Base-by-base conservation (phyloP, 1,140 invertebrate species). In the Drosophila dunni region DNA sequence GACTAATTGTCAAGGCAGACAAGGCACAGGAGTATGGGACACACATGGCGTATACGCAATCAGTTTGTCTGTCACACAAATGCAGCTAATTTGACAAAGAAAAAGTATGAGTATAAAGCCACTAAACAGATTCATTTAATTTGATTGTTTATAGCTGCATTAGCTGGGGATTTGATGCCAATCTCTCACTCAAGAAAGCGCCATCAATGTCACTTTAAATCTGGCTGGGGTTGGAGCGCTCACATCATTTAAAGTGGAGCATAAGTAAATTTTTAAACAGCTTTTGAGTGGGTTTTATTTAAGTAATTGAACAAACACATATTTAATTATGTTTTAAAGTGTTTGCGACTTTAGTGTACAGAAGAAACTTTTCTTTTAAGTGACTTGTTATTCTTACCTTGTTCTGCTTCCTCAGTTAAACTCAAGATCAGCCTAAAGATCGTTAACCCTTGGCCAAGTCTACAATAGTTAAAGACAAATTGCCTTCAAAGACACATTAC, bases 1-100 rank as follows among this genome's bases (percentile, higher is more conserved):
- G 84, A 89, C 81, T 89, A 89, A 89, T 89, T 89, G 84, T 89
- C 84, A 89, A 84, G 73, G 62, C 74, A 70, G 78, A 89, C 65
- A 75, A 54, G 76, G 11, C 24, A 71, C 71, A 77, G 8, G 40
- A 73, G 62, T 48, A 11, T 45, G 51, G 42, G 56, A 29, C 29
- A 24, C 42, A 79, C 44, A 24, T 42, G 40, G 69, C 70, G 75
- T 81, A 69, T 85, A 60, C 70, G 78, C 70, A 81, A 81, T 78
- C 77, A 75, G 68, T 70, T 53, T 50, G 0, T 34, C 78, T 68
- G 73, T 60, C 60, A 38, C 44, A 33, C 65, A 74, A 70, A 65
- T 78, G 64, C 72, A 71, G 77, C 79, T 88, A 88, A 88, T 88
- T 88, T 80, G 57, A 9, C 46, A 56, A 67, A 63, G 63, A 78